Evolutionary conservation across 2,113 vertebrate genomes (phyloP), one percentile per base, ranked within the genome.

Genomic region (Tachycineta bicolor): DNA sequence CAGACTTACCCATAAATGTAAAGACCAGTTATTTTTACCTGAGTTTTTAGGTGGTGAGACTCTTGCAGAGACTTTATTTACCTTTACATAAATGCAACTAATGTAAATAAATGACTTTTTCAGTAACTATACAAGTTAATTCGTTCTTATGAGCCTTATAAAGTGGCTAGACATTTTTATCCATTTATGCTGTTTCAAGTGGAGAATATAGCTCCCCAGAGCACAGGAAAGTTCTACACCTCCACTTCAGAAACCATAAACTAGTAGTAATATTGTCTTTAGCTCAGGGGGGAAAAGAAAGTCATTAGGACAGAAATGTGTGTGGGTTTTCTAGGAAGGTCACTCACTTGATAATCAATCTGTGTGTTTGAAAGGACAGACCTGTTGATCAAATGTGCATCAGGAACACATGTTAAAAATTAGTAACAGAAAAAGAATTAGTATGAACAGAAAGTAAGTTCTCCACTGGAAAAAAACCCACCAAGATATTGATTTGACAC

Each of bases 131-230:
- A 77, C 21, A 77, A 80, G 43, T 85, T 73, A 76, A 69, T 76
- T 71, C 7, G 0, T 89, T 88, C 68, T 78, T 90, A 74, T 22
- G 28, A 31, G 11, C 37, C 76, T 77, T 89, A 83, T 90, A 93
- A 96, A 90, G 71, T 34, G n/a, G 88, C 76, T 81, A 83, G 92
- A 94, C 68, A 52, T 90, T 92, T 95, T 90, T 88, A 95, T 71
- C 83, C 79, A n/a, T 69, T 5, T 39, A 4, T 52, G 64, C 39
- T 60, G 39, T 81, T 93, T 78, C 43, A 73, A 91, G 59, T 70
- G 22, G 50, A 85, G 74, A 79, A 79, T 37, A 88, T 21, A 80
- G 55, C 46, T 90, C 92, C 47, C 85, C 29, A 86, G 76, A 92
- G 92, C 34, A 71, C 34, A 80, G 2, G 2, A 31, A 60, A 84